Conservation (phyloP, 2,113 vertebrate genomes). For the Tachysurus vachellii region DNA sequence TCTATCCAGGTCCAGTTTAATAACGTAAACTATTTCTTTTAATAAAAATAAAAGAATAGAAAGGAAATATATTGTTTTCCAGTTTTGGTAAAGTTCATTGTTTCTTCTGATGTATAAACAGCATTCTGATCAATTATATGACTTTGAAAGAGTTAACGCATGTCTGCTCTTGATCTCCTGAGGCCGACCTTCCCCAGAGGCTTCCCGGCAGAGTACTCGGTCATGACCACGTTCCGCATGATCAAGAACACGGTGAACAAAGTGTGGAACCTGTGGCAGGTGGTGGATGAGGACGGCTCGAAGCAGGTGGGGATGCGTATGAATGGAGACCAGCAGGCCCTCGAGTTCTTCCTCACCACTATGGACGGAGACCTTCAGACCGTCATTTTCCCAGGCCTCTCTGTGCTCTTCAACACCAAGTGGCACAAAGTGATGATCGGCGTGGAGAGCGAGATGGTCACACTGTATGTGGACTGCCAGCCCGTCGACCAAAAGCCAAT, state of each 20-base stretch:
- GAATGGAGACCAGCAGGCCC: slow-evolving; percentile 76
- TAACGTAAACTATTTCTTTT: too few relatives aligned
- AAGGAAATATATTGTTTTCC: not conserved
- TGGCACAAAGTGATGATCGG: slow-evolving; percentile 84
- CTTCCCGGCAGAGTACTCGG: slow-evolving; percentile 79
- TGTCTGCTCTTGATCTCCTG: slow-evolving; percentile 16
- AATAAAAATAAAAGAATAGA: not conserved
- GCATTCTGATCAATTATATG: not conserved
- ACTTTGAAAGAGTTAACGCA: not conserved
- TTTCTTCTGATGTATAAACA: not conserved
- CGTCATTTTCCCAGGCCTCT: slow-evolving; percentile 74
- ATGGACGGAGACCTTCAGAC: slow-evolving; percentile 75
- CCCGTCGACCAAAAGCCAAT: slow-evolving; percentile 76
- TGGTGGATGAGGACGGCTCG: slow-evolving; percentile 73
- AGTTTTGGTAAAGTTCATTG: not conserved
- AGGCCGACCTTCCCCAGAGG: slow-evolving; percentile 78
- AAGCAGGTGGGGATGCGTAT: slow-evolving; percentile 77
- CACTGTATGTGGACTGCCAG: slow-evolving; percentile 79
- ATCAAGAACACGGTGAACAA: slow-evolving; percentile 78
- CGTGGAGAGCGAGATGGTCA: slow-evolving; percentile 74
- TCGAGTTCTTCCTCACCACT: slow-evolving; percentile 79
- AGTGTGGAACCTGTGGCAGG: slow-evolving; percentile 81
- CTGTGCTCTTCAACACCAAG: slow-evolving; percentile 79
- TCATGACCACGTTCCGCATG: slow-evolving; percentile 82
- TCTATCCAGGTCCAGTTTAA: not conserved